Evolutionary conservation across 2,797 vertebrate genomes (phyloP).

Genomic region (Falco berigora): DNA sequence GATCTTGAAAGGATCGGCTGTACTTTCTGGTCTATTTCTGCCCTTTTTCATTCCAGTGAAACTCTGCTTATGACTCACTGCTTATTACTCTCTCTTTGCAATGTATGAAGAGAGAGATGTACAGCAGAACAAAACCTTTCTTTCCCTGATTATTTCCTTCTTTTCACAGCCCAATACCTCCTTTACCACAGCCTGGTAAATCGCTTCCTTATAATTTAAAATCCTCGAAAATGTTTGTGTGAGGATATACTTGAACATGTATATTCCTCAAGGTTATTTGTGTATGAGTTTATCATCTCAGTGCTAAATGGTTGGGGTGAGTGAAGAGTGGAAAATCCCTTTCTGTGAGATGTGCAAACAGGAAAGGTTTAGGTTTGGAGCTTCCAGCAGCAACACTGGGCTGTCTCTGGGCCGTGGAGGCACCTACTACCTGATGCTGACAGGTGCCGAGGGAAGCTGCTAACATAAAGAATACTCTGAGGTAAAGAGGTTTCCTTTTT

Average conservation of each 20-base stretch:
- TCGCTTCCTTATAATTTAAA: not conserved
- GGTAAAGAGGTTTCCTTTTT: not conserved
- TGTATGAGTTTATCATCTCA: not conserved
- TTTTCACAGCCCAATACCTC: not conserved
- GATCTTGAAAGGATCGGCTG: not conserved
- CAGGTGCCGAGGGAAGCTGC: not conserved
- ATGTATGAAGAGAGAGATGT: not conserved
- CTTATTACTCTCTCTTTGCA: slow-evolving; percentile 3
- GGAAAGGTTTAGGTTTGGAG: not conserved
- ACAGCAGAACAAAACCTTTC: not conserved
- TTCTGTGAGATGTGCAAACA: not conserved
- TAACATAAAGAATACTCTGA: not conserved
- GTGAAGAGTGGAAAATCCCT: not conserved
- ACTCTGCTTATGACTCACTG: slow-evolving; percentile 9
- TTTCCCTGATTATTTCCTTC: not conserved
- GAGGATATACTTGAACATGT: not conserved
- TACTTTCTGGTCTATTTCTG: slow-evolving; percentile 17
- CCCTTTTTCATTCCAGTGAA: not conserved
- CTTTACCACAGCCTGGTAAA: not conserved
- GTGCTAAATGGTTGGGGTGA: not conserved
- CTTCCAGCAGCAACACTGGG: not conserved
- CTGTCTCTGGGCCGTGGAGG: not conserved
- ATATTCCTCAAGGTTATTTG: not conserved
- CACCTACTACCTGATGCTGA: not conserved
- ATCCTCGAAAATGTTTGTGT: not conserved